phyloP scores from a whole-genome alignment of 2,113 vertebrate genomes.

The Gambusia affinis region DNA sequence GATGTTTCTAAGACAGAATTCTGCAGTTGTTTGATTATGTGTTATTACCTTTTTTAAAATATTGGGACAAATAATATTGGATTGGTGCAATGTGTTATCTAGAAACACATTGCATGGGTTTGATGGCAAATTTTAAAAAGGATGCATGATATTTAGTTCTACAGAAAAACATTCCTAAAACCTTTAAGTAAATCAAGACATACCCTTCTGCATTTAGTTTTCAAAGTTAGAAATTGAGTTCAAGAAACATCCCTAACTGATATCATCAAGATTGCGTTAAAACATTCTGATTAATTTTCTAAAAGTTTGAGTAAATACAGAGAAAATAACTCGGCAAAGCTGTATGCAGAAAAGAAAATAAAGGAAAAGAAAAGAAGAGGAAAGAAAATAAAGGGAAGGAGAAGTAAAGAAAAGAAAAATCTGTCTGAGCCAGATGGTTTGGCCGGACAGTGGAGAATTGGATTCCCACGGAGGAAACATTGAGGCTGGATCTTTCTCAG shows the following conservation, averaged over 20 bases:
- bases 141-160: not conserved
- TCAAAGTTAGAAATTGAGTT: not conserved
- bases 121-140: not conserved
- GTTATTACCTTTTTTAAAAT: too few relatives aligned
- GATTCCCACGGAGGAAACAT: constrained; percentile 54
- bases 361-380: constrained; percentile 22
- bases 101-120: too few relatives aligned
- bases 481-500: constrained; percentile 47
- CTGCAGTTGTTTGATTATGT: too few relatives aligned
- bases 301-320: not conserved
- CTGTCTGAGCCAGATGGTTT: constrained; percentile 56
- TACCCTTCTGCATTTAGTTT: not conserved
- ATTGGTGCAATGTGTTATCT: not conserved
- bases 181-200: not conserved
- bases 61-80: too few relatives aligned
- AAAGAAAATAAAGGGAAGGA: not conserved
- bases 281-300: not conserved
- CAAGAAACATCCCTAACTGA: not conserved
- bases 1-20: too few relatives aligned
- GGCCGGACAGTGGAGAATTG: constrained; percentile 31
- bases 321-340: not conserved
- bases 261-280: not conserved
- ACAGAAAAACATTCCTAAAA: not conserved
- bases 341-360: too few relatives aligned
- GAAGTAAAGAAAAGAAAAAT: constrained; percentile 20